Conservation (phyloP, 37 sponge, comb jelly and placozoan species). For the Aphrocallistes beatrix region DNA sequence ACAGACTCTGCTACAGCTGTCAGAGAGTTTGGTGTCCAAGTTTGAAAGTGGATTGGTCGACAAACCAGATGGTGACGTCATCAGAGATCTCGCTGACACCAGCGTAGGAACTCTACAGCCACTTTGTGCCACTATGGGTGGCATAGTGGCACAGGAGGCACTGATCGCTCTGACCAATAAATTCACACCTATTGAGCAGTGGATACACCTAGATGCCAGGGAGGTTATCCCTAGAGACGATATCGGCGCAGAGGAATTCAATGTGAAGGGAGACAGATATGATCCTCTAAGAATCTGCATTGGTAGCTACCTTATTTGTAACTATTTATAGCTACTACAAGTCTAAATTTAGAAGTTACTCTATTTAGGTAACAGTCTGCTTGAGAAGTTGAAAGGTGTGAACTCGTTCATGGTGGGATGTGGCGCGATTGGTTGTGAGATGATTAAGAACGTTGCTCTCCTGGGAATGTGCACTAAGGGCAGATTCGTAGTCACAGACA, state of each 20-base stretch:
- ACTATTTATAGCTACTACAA: not conserved
- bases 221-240: not conserved
- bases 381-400: not conserved
- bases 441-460: conserved; percentile 90
- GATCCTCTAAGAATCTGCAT: conserved; percentile 66
- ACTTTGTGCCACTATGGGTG: conserved; percentile 60
- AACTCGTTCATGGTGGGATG: conserved; percentile 59
- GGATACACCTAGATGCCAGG: conserved; percentile 29
- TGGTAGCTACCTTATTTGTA: conserved; percentile 34
- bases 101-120: conserved; percentile 52
- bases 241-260: not conserved
- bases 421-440: conserved; percentile 99
- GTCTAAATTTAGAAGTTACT: not conserved
- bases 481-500: conserved; percentile 59
- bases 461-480: conserved; percentile 56
- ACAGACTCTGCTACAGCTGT: not conserved
- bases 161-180: conserved; percentile 85
- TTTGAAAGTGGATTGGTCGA: not conserved
- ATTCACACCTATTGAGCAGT: conserved; percentile 80
- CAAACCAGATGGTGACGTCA: conserved; percentile 24
- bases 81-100: conserved; percentile 35
- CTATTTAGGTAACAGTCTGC: not conserved
- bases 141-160: conserved; percentile 84
- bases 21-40: not conserved
- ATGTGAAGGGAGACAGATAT: conserved; percentile 61